Base-by-base conservation (phyloP, 2,113 vertebrate genomes). In the Gasterosteus nipponicus region DNA sequence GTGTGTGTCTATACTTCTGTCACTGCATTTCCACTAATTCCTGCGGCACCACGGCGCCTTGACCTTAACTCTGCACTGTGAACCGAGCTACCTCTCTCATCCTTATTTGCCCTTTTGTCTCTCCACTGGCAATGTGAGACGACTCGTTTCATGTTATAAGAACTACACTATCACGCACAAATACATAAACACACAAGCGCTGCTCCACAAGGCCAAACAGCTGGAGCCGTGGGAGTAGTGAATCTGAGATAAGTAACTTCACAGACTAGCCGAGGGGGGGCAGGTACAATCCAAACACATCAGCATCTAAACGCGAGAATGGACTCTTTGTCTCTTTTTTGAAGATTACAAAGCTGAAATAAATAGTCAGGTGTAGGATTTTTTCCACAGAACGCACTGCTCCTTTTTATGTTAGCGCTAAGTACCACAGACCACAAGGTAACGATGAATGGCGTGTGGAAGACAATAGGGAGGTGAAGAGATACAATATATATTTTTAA, bases 61-160 rank as follows among this genome's bases (percentile, higher is more conserved):
- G 62, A 80, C 80, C 75, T 86, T 53, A 26, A 78, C 80, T 76
- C 80, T 46, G 46, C 8, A 8, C 54, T 14, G 49, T 82, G 77
- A 89, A 88, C 90, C 3, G 14, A 78, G 49, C 80, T 65, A 84
- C 85, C 87, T 82, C 68, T 6, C 19, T 59, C 6, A 71, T n/a
- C 56, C n/a, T 22, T 42, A 47, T 12, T 9, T 4, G 38, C 19
- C 42, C 38, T 46, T 31, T 39, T 35, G 9, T 22, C 39, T 46
- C 47, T 80, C 83, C 0, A 57, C 73, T 85, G 80, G 54, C 56
- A 9, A 54, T 60, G 56, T 61, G 72, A 81, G 73, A 75, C 10
- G 0, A 56, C 62, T 61, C 1, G n/a, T 51, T 76, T 83, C 2
- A 7, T 87, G 79, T 89, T 87, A 79, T 71, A 19, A 85, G 71